A percentile compares a stretch with the other conserved stretches of the same genome.
These are phyloP conservation scores for Hypomecis punctinalis DNA, from an alignment of 2,888 invertebrate genomes.

Conservation along the genomic window DNA sequence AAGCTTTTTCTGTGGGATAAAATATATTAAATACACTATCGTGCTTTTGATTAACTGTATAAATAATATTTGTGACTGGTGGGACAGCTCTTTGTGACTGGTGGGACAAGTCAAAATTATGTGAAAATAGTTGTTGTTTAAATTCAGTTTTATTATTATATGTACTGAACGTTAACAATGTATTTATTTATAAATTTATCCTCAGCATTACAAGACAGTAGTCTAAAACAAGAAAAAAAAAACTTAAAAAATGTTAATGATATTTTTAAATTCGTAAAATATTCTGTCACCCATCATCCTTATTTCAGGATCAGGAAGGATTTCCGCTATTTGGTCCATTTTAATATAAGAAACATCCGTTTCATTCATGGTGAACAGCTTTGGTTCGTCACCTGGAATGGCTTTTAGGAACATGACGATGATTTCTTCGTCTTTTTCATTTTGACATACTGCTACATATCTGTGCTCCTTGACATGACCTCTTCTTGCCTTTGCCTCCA, in stretches of 20 bases:
- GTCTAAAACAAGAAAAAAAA: neutral
- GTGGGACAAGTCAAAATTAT: too few species aligned
- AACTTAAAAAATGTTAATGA: constrained; percentile 9
- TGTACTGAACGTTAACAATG: constrained; percentile 9
- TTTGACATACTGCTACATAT: constrained; percentile 9
- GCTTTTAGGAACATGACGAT: constrained; percentile 2
- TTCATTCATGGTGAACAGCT: constrained; percentile 8
- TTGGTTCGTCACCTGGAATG: constrained; percentile 7
- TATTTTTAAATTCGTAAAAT: constrained; percentile 9
- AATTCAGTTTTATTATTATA: constrained; percentile 7
- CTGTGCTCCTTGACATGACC: constrained; percentile 8
- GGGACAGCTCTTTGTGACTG: too few species aligned
- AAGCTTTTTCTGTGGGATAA: too few species aligned
- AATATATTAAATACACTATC: too few species aligned
- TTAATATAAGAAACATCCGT: constrained; percentile 9
- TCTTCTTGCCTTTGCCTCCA: constrained; percentile 8
- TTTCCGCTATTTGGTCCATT: constrained; percentile 9
- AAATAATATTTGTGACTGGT: too few species aligned
- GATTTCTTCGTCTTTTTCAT: constrained; percentile 4
- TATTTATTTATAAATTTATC: constrained; percentile 4
- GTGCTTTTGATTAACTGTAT: too few species aligned
- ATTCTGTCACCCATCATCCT: constrained; percentile 6
- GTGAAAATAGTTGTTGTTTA: neutral
- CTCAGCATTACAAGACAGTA: neutral
- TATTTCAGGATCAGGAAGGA: constrained; percentile 8